phyloP scores from a whole-genome alignment of 2,113 vertebrate genomes.

The Engraulis encrasicolus region DNA sequence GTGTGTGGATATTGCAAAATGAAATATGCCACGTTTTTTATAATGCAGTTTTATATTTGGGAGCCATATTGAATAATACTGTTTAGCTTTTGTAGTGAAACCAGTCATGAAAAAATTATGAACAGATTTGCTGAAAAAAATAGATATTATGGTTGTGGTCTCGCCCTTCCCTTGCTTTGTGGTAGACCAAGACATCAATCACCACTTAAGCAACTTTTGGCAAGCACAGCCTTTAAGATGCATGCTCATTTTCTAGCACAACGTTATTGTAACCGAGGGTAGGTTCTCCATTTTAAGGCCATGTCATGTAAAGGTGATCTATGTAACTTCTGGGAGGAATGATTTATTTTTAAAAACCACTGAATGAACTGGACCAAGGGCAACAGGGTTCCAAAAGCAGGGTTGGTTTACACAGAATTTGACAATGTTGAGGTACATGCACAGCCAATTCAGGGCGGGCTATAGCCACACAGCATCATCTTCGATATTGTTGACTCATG shows the following conservation, averaged over 20 bases:
- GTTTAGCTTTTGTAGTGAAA: neutral
- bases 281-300: constrained; percentile 40
- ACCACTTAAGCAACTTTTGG: constrained; percentile 20
- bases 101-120: neutral
- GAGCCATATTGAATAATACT: neutral
- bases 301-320: constrained; percentile 53
- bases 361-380: neutral
- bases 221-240: constrained; percentile 41
- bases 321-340: neutral
- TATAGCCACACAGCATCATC: neutral
- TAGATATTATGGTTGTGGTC: neutral
- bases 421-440: neutral
- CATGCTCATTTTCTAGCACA: constrained; percentile 37
- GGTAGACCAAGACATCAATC: neutral
- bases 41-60: neutral
- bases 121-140: neutral
- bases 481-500: neutral
- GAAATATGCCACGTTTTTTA: neutral
- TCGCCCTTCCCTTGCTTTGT: neutral
- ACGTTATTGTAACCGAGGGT: constrained; percentile 10
- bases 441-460: neutral
- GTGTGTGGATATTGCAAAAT: neutral
- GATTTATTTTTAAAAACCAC: constrained; percentile 21
- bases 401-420: neutral
- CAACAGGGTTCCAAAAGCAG: neutral